phyloP scores from a whole-genome alignment of 1,140 invertebrate genomes.

The Drosophila azteca region DNA sequence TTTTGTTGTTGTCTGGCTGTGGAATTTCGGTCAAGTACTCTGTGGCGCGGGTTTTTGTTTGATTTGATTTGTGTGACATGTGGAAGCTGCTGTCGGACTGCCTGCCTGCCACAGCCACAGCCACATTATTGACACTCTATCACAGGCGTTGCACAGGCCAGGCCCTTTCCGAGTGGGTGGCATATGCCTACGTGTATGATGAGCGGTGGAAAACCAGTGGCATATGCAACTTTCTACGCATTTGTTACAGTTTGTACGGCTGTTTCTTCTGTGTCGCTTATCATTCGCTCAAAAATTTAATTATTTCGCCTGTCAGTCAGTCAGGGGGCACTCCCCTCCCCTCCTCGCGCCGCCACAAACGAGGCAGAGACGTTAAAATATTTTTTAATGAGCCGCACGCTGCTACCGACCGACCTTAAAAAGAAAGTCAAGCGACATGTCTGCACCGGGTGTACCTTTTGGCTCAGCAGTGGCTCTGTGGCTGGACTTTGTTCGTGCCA shows the following conservation, averaged over 20 bases:
- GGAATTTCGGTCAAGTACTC: slow-evolving; percentile 81
- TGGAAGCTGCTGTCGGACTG: slow-evolving; percentile 58
- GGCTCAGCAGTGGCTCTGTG: background rate
- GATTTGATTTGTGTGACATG: slow-evolving; percentile 78
- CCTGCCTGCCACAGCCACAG: slow-evolving; percentile 8
- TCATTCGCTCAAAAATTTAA: slow-evolving; percentile 70
- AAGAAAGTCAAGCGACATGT: slow-evolving; percentile 68
- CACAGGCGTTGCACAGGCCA: slow-evolving; percentile 34
- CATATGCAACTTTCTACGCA: slow-evolving; percentile 67
- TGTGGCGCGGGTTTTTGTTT: slow-evolving; percentile 52
- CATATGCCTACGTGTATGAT: slow-evolving; percentile 45
- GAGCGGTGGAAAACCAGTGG: slow-evolving; percentile 12
- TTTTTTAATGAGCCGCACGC: slow-evolving; percentile 69
- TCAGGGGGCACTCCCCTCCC: background rate
- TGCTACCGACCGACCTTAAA: slow-evolving; percentile 50
- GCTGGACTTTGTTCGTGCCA: slow-evolving; percentile 66
- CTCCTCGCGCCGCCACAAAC: slow-evolving; percentile 5
- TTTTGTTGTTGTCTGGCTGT: slow-evolving; percentile 18
- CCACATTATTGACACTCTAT: slow-evolving; percentile 73
- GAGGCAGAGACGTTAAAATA: slow-evolving; percentile 60
- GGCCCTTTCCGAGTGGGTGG: slow-evolving; percentile 1
- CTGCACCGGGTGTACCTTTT: slow-evolving; percentile 13
- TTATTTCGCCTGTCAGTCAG: slow-evolving; percentile 75
- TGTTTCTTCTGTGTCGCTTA: slow-evolving; percentile 40
- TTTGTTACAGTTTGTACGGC: slow-evolving; percentile 70